Evolutionary conservation across 2,888 invertebrate genomes (phyloP).

Genomic region (Noctua comes): DNA sequence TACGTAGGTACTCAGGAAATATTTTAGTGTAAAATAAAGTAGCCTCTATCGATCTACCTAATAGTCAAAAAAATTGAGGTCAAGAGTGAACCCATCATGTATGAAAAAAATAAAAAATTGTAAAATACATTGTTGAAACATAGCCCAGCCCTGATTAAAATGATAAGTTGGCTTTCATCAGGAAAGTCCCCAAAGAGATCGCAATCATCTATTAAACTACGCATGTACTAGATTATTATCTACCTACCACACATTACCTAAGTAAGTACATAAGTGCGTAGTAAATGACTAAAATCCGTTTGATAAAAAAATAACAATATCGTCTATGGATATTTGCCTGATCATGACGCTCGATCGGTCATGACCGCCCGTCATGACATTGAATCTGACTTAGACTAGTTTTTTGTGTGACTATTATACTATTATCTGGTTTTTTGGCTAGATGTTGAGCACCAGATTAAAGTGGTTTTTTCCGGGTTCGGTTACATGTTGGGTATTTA

Average conservation of each 20-base stretch:
- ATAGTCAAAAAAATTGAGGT: background rate
- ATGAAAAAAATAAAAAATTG: too few species aligned
- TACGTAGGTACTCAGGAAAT: too few species aligned
- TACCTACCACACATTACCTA: background rate
- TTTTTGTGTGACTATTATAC: slow-evolving; percentile 36
- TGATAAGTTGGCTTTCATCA: background rate
- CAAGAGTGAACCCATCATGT: too few species aligned
- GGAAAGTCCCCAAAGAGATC: background rate
- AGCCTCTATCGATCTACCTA: background rate
- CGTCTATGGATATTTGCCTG: background rate
- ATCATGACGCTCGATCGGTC: slow-evolving; percentile 14
- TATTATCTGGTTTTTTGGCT: slow-evolving; percentile 35
- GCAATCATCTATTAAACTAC: background rate
- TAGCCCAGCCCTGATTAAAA: background rate
- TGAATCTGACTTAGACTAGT: slow-evolving; percentile 19
- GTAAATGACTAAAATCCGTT: background rate
- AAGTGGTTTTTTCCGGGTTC: slow-evolving; percentile 51
- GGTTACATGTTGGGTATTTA: slow-evolving; percentile 6
- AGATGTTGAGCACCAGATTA: slow-evolving; percentile 37
- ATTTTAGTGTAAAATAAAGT: background rate
- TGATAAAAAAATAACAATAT: background rate
- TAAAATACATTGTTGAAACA: background rate
- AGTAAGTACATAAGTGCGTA: background rate
- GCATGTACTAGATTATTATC: slow-evolving; percentile 2
- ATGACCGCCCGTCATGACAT: slow-evolving; percentile 32